Evolutionary conservation across 2,888 invertebrate species (phyloP), one percentile per base, ranked within the genome.

Genomic region (Latrodectus hesperus): DNA sequence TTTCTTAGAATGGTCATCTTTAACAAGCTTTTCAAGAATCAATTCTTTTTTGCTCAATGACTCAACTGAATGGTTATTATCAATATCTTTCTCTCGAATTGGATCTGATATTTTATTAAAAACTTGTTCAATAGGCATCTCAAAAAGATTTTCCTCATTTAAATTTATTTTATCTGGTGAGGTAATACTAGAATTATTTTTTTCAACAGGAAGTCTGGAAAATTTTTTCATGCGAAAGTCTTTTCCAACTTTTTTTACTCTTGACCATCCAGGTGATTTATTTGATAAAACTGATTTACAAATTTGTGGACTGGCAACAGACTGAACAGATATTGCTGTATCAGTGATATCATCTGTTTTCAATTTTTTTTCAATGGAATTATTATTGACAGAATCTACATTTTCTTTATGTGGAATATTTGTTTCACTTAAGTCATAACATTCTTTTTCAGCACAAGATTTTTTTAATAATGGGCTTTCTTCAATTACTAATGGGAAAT

Each of bases 261-360:
- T 76, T 12, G 87, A 83, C 87, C 87, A 88, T 22, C 87, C 87
- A 74, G 87, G 87, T 17, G 87, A 88, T 78, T 78, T 83, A 17
- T 22, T n/a, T 17, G 64, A 16, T 9, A 68, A 16, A n/a, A 73
- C 76, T 0, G 64, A 16, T 70, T 83, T 83, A 51, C 26, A 52
- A 5, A 72, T 51, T 53, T 68, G n/a, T 9, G 87, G 87, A 49
- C 83, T 88, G 11, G 60, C 52, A 22, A 88, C 78, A 17, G 73
- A 49, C n/a, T 82, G 65, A 4, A 88, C 87, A 60, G 78, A 83
- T 16, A 88, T 64, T 55, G 78, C 82, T 26, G 87, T 88, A 64
- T 88, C 87, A n/a, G 83, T n/a, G 49, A 72, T 73, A 52, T 68
- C n/a, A 51, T 81, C 73, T 17, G 11, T 22, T 68, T 68, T 26